These are phyloP conservation scores for Nycticebus coucang DNA, from an alignment of 2,113 vertebrate genomes.

Conservation along the genomic window DNA sequence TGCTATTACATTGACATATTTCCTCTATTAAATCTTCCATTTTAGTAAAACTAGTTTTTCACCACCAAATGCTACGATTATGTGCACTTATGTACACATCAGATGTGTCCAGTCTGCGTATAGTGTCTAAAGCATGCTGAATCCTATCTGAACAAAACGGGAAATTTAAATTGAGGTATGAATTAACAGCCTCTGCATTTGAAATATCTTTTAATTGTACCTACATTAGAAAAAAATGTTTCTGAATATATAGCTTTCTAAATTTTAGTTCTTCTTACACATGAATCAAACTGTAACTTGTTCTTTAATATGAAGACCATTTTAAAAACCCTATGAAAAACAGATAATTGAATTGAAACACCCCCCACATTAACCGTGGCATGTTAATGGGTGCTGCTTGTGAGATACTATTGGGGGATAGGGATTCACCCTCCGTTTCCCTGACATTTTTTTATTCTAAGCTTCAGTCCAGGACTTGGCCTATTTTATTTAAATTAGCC, in stretches of 20 bases:
- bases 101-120: background rate
- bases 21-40: conserved; percentile 81
- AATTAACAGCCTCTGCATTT: conserved; percentile 28
- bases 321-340: conserved; percentile 5
- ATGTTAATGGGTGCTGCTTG: background rate
- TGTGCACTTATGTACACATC: conserved; percentile 39
- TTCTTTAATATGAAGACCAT: background rate
- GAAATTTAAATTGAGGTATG: conserved; percentile 35
- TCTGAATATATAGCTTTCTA: background rate
- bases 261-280: background rate
- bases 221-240: background rate
- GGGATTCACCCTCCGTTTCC: conserved; percentile 57
- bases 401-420: conserved; percentile 38
- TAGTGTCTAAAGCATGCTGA: conserved; percentile 57
- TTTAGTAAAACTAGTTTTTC: conserved; percentile 81
- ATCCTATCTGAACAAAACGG: background rate
- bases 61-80: conserved; percentile 78
- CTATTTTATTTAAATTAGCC: conserved; percentile 71
- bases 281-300: background rate
- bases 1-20: conserved; percentile 83
- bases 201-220: background rate
- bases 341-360: background rate
- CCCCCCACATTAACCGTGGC: background rate
- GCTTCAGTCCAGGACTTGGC: conserved; percentile 74
- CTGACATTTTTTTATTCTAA: conserved; percentile 79